Base-by-base conservation (phyloP, 2,797 vertebrate genomes). In the Platalea minor region DNA sequence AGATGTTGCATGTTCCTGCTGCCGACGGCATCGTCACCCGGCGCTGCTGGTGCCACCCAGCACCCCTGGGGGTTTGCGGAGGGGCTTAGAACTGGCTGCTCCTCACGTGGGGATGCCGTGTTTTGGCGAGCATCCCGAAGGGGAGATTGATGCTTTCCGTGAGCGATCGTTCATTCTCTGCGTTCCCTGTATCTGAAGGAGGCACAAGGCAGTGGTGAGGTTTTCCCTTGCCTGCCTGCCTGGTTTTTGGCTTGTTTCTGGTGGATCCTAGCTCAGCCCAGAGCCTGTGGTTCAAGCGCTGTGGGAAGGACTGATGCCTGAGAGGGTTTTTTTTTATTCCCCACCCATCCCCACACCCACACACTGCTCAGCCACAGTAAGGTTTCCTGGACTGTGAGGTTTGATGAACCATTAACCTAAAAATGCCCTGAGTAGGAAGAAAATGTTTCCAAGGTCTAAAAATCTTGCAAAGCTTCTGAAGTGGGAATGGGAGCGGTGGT, bases 341-440 rank as follows among this genome's bases (percentile, higher is more conserved):
- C 59, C 18, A 25, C 59, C 63, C 43, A 0, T 93, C 64, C 51
- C 76, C 80, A 83, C 57, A 87, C 88, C 88, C 88, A 80, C 75
- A 11, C 17, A 45, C 61, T 72, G 95, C 78, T 82, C 88, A 90
- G 85, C 85, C 85, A 72, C 82, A 77, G 82, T 31, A 77, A 68
- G 64, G 65, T 93, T 97, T 95, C 92, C 87, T 95, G 95, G 73
- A 64, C 89, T 91, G 60, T 92, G 93, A 68, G 86, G 78, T 88
- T 93, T 89, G 81, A 94, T 95, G 95, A 95, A 94, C 92, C 88
- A 41, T 89, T 93, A 95, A 92, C 57, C 54, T 93, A 94, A 96
- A 95, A 96, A 92, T 95, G 93, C 85, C 69, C 43, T 80, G 89
- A 89, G 78, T 85, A 91, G 91, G 88, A 91, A 89, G 86, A 92